Percentiles rank a stretch among this genome's conserved stretches.
phyloP scores from a whole-genome alignment of 2,797 vertebrate species.

The Phrynocephalus vlangalii region DNA sequence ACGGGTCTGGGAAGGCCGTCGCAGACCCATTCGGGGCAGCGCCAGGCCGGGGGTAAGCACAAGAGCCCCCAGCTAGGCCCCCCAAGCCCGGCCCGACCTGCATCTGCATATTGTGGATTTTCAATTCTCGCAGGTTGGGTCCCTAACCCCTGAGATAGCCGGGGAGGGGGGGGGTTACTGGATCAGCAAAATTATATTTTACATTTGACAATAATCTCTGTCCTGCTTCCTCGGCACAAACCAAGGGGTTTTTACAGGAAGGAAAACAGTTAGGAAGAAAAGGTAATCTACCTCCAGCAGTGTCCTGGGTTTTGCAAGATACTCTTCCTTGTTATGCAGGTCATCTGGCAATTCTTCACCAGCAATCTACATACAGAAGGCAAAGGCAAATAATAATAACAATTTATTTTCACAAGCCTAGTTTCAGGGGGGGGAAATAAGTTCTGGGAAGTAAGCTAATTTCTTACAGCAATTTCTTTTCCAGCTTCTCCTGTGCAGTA shows the following conservation, averaged over 20 bases:
- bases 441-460: constrained; percentile 21
- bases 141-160: too few relatives aligned
- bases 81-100: too few relatives aligned
- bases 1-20: too few relatives aligned
- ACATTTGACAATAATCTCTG: neutral
- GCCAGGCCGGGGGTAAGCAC: too few relatives aligned
- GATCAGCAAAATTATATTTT: neutral
- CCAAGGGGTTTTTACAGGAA: neutral
- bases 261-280: neutral
- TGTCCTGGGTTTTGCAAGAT: constrained; percentile 84
- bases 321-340: constrained; percentile 73
- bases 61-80: too few relatives aligned
- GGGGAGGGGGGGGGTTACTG: neutral
- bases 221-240: too few relatives aligned
- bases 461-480: constrained; percentile 85
- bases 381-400: constrained; percentile 6
- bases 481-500: constrained; percentile 96
- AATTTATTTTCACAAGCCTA: neutral
- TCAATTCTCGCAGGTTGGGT: too few relatives aligned
- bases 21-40: too few relatives aligned
- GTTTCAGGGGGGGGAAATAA: constrained; percentile 8
- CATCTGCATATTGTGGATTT: too few relatives aligned
- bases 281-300: constrained; percentile 86
- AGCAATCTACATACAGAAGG: constrained; percentile 63
- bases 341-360: constrained; percentile 78